These are phyloP conservation scores for Drosophila cognata DNA, from an alignment of 2,888 invertebrate genomes.

Conservation along the genomic window DNA sequence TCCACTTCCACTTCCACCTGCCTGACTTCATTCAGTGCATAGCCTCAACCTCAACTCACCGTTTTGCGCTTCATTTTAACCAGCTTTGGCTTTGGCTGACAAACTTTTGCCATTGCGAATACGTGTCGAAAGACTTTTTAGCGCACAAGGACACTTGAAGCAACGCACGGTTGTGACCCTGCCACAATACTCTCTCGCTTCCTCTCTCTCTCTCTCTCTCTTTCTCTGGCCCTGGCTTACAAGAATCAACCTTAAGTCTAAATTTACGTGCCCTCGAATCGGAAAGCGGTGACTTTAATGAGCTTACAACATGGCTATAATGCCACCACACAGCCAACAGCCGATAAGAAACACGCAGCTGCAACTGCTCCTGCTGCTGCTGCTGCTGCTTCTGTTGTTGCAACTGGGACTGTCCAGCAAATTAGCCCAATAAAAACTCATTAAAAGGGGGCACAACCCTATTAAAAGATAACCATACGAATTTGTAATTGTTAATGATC, in stretches of 20 bases:
- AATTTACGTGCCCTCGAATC: slow-evolving; percentile 60
- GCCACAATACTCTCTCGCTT: slow-evolving; percentile 1
- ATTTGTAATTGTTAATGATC: slow-evolving; percentile 46
- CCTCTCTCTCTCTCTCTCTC: neutral
- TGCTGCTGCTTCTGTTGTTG: neutral
- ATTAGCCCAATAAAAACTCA: slow-evolving; percentile 58
- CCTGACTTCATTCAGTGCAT: neutral
- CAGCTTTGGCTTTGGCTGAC: slow-evolving; percentile 67
- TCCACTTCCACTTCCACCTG: slow-evolving; percentile 24
- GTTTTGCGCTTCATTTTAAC: slow-evolving; percentile 57
- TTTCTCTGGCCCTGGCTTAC: slow-evolving; percentile 23
- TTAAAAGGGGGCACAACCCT: slow-evolving; percentile 33
- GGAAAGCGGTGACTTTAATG: slow-evolving; percentile 65
- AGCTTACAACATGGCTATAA: slow-evolving; percentile 55
- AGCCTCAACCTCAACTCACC: slow-evolving; percentile 1
- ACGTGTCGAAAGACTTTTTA: slow-evolving; percentile 74
- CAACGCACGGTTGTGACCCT: slow-evolving; percentile 36
- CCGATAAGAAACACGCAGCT: slow-evolving; percentile 53
- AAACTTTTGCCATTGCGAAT: slow-evolving; percentile 66
- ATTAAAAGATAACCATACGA: slow-evolving; percentile 41
- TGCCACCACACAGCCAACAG: slow-evolving; percentile 10
- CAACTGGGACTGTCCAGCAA: slow-evolving; percentile 41
- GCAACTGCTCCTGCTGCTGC: slow-evolving; percentile 6
- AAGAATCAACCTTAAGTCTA: slow-evolving; percentile 41
- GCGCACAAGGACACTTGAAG: slow-evolving; percentile 73